Percentiles rank a stretch among this genome's conserved stretches.
phyloP scores from a whole-genome alignment of 2,113 vertebrate genomes.

The Otus sunia region DNA sequence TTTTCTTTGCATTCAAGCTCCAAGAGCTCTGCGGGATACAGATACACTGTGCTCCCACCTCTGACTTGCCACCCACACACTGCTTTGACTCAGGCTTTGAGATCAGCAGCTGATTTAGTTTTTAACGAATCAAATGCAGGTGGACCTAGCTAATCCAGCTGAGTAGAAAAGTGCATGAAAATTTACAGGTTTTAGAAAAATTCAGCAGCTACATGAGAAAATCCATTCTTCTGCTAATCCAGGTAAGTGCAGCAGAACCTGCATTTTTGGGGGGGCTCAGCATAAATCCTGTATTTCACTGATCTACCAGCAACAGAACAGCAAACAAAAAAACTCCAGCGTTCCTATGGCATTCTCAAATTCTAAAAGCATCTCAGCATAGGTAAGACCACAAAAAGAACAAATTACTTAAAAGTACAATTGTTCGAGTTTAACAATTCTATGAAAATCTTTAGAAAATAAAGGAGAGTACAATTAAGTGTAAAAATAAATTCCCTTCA shows the following conservation, averaged over 20 bases:
- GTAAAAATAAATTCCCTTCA: neutral
- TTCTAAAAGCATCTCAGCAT: neutral
- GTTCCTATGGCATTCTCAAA: neutral
- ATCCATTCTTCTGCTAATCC: neutral
- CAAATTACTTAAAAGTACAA: neutral
- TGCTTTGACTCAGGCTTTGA: neutral
- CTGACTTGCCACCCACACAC: neutral
- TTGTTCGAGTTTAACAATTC: neutral
- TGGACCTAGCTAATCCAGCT: neutral
- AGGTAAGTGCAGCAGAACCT: neutral
- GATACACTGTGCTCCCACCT: rapidly evolving
- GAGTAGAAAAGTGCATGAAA: neutral
- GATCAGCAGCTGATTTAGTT: rapidly evolving
- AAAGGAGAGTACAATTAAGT: neutral
- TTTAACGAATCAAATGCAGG: neutral
- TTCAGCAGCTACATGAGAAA: neutral
- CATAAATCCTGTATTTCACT: neutral
- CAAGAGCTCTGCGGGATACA: neutral
- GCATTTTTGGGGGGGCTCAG: neutral
- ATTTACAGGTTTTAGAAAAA: neutral
- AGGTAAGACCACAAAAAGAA: neutral
- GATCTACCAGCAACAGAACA: neutral
- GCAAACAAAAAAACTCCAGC: neutral
- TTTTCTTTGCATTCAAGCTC: neutral
- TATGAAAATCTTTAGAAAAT: neutral